Evolutionary conservation across 37 sponge, comb jelly and placozoan species (phyloP).

Genomic region (Ianthella basta): DNA sequence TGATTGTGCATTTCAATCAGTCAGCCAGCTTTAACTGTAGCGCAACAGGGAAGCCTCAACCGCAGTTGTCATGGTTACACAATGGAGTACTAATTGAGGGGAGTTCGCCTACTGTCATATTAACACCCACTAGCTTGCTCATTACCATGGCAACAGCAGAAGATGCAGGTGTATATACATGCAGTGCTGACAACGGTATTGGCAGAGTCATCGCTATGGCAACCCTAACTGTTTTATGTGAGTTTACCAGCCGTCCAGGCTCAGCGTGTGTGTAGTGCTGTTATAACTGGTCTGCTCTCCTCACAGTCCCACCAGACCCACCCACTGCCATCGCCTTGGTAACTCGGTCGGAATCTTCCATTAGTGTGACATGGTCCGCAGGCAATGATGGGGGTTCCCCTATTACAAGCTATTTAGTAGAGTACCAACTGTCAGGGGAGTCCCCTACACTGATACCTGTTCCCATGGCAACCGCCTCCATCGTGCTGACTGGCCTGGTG

Average conservation of each 20-base stretch:
- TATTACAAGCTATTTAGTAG: conserved; percentile 59
- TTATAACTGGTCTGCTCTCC: neutral
- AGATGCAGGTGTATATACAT: conserved; percentile 53
- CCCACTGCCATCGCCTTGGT: conserved; percentile 25
- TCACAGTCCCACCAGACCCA: conserved; percentile 69
- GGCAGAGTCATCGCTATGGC: conserved; percentile 46
- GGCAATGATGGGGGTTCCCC: conserved; percentile 64
- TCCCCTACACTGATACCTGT: neutral
- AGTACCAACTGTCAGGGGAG: conserved; percentile 30
- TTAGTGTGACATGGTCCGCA: conserved; percentile 52
- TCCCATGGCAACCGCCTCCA: neutral
- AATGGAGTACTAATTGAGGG: conserved; percentile 32
- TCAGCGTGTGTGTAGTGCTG: neutral
- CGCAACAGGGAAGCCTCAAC: conserved; percentile 58
- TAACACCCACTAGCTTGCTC: conserved; percentile 6
- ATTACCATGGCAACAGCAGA: conserved; percentile 37
- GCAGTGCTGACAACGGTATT: conserved; percentile 59
- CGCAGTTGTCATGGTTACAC: conserved; percentile 52
- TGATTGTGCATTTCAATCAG: neutral
- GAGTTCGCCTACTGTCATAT: neutral
- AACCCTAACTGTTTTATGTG: conserved; percentile 56
- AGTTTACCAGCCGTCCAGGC: conserved; percentile 35
- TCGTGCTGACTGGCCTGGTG: conserved; percentile 24
- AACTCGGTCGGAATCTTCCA: conserved; percentile 33
- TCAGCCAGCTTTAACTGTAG: conserved; percentile 45